Conservation (phyloP, 2,113 vertebrate species). For the Uria lomvia region DNA sequence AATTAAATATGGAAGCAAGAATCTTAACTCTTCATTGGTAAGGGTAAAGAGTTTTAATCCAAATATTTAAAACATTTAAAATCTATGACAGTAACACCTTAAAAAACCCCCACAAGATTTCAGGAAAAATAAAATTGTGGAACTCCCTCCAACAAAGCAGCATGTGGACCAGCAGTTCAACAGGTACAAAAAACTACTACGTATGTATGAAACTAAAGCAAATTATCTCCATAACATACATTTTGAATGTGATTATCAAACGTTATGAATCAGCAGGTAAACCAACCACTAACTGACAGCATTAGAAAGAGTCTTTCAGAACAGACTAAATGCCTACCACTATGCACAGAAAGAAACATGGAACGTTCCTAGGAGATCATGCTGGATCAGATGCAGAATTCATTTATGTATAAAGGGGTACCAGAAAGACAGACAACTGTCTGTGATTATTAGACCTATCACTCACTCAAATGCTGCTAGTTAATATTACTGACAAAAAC, state of each 20-base stretch:
- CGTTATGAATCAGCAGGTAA: not conserved
- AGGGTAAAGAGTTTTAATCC: not conserved
- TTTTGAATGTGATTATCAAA: not conserved
- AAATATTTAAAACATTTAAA: not conserved
- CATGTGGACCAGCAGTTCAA: not conserved
- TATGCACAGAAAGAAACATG: not conserved
- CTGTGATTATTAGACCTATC: not conserved
- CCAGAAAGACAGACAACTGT: not conserved
- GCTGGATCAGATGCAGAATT: not conserved
- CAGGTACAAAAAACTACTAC: not conserved
- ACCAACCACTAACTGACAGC: not conserved
- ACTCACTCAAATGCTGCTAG: not conserved
- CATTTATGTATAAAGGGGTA: not conserved
- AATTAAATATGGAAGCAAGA: not conserved
- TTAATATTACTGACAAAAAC: not conserved
- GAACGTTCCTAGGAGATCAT: not conserved
- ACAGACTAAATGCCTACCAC: not conserved
- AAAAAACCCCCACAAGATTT: not conserved
- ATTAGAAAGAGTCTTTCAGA: not conserved
- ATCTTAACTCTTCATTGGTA: not conserved
- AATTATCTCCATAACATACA: not conserved
- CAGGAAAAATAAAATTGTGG: not conserved
- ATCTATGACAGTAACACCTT: not conserved
- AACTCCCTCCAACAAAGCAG: not conserved
- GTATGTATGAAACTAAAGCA: not conserved